Percentiles rank a stretch among this genome's conserved stretches.
phyloP scores from a whole-genome alignment of 2,797 vertebrate genomes.

The Poeciliopsis infans region DNA sequence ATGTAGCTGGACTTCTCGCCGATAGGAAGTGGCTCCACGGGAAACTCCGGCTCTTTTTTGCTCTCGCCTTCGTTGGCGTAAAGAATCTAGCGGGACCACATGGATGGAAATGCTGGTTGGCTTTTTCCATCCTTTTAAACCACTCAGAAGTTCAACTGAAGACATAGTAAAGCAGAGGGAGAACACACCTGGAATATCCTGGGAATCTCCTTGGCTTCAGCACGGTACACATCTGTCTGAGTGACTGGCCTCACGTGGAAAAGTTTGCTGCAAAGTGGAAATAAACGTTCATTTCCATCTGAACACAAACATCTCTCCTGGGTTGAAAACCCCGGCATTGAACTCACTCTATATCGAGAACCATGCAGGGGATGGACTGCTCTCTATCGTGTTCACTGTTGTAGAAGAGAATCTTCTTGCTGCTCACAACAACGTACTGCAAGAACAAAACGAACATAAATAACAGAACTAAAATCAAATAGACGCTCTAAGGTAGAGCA shows the following conservation, averaged over 20 bases:
- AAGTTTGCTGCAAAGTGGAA: conserved; percentile 85
- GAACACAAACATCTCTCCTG: neutral
- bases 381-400: conserved; percentile 95
- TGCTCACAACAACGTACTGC: conserved; percentile 98
- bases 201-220: conserved; percentile 96
- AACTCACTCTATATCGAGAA: conserved; percentile 98
- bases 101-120: neutral
- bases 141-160: neutral
- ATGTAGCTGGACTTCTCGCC: conserved; percentile 93
- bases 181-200: conserved; percentile 94
- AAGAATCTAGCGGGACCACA: conserved; percentile 83
- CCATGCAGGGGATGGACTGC: conserved; percentile 96
- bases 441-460: conserved; percentile 55
- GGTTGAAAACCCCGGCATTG: conserved; percentile 14
- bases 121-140: neutral
- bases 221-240: conserved; percentile 97
- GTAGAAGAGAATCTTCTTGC: conserved; percentile 99
- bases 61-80: conserved; percentile 99
- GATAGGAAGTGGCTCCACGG: conserved; percentile 82
- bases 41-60: conserved; percentile 94
- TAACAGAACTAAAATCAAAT: neutral
- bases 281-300: neutral
- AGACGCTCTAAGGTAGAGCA: accelerated
- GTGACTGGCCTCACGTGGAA: conserved; percentile 98
- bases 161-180: neutral